Conservation (phyloP, 2,888 invertebrate species). For the Cynaeus angustus region DNA sequence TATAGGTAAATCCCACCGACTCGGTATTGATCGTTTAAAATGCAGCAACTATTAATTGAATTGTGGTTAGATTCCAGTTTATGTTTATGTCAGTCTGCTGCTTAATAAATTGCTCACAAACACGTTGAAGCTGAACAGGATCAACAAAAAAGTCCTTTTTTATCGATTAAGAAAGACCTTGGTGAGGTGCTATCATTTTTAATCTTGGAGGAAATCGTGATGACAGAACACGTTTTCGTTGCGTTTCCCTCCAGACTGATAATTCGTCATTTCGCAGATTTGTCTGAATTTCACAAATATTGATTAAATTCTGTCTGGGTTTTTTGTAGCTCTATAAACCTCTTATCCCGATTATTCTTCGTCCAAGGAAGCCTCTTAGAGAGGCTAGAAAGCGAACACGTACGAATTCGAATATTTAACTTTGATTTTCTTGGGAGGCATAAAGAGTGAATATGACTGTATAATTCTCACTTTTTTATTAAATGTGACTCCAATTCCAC, state of each 20-base stretch:
- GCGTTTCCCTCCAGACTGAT: conserved; percentile 6
- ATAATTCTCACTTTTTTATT: too few species aligned
- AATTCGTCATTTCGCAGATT: conserved; percentile 15
- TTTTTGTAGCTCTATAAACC: not conserved
- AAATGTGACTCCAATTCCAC: too few species aligned
- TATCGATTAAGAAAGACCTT: not conserved
- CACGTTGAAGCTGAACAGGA: not conserved
- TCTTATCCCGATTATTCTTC: not conserved
- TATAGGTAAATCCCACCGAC: conserved; percentile 10
- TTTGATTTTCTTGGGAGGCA: too few species aligned
- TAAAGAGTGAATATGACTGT: too few species aligned
- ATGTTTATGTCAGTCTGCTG: conserved; percentile 14
- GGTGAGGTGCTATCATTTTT: conserved; percentile 1
- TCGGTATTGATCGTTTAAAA: conserved; percentile 21
- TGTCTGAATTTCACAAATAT: conserved; percentile 1
- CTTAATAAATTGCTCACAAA: not conserved
- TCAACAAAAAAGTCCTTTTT: not conserved
- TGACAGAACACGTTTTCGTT: not conserved
- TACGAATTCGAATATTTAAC: too few species aligned
- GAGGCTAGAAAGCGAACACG: too few species aligned
- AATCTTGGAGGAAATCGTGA: conserved; percentile 2
- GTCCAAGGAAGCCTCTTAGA: not conserved
- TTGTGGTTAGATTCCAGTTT: conserved; percentile 21
- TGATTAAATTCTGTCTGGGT: conserved; percentile 13
- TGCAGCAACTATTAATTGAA: conserved; percentile 33